A percentile compares a stretch with the other conserved stretches of the same genome.
Evolutionary conservation across 2,797 vertebrate genomes (phyloP).

Genomic region (Tachyglossus aculeatus): DNA sequence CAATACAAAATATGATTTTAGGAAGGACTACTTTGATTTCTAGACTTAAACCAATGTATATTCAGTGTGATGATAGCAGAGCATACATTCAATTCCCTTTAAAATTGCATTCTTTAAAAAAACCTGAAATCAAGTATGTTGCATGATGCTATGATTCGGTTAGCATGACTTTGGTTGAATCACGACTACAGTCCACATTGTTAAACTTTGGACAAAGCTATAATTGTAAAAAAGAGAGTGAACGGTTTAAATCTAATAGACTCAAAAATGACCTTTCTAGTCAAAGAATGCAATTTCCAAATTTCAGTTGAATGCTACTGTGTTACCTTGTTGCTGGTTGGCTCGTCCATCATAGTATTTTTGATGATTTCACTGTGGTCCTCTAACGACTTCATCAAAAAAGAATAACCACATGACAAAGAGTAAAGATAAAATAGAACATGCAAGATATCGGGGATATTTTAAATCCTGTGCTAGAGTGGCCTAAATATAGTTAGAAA

Average conservation of each 20-base stretch:
- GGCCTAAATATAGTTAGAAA: too few relatives aligned
- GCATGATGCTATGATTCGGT: too few relatives aligned
- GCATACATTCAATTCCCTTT: constrained; percentile 50
- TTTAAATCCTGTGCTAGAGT: constrained; percentile 17
- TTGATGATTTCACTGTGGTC: constrained; percentile 87
- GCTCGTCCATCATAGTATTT: constrained; percentile 85
- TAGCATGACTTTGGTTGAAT: not conserved
- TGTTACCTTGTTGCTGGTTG: constrained; percentile 87
- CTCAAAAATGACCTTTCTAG: constrained; percentile 8
- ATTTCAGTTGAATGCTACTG: constrained; percentile 63
- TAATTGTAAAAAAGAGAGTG: constrained; percentile 9
- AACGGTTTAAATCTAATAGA: constrained; percentile 1
- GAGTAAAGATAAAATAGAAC: constrained; percentile 74
- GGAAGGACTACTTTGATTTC: too few relatives aligned
- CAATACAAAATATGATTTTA: too few relatives aligned
- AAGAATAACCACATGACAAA: constrained; percentile 73
- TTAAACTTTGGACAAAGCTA: not conserved
- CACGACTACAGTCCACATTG: constrained; percentile 8
- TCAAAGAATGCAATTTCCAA: constrained; percentile 47
- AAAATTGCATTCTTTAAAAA: constrained; percentile 56
- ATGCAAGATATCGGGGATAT: constrained; percentile 69
- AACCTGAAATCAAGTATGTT: not conserved
- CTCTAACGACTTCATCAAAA: constrained; percentile 85
- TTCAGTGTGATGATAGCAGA: too few relatives aligned
- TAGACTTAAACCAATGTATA: too few relatives aligned